Evolutionary conservation across 2,113 vertebrate species (phyloP).

Genomic region (Cepphus grylle): DNA sequence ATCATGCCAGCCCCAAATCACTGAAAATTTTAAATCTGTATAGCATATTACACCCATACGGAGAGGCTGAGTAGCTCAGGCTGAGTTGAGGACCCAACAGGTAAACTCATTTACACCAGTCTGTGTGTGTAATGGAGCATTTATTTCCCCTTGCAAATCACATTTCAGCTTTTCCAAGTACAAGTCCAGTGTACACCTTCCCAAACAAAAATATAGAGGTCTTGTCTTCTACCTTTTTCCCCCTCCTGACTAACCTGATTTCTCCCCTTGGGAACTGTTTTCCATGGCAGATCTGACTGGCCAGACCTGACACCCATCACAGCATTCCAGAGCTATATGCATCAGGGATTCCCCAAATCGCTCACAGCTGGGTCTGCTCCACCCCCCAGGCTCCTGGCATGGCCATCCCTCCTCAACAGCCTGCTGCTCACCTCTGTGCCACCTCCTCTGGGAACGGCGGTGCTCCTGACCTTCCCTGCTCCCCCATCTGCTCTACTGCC

Average conservation of each 20-base stretch:
- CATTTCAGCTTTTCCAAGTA: not conserved
- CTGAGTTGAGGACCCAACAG: not conserved
- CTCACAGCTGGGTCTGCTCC: not conserved
- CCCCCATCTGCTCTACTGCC: not conserved
- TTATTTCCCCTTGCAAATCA: not conserved
- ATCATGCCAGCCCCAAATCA: not conserved
- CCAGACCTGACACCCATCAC: not conserved
- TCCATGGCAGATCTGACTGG: not conserved
- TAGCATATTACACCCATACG: not conserved
- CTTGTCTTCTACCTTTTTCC: not conserved
- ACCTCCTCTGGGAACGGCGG: rapidly evolving
- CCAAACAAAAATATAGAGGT: not conserved
- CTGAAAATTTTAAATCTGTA: not conserved
- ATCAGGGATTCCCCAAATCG: not conserved
- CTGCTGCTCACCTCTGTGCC: rapidly evolving
- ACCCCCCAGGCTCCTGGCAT: not conserved
- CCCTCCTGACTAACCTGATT: rapidly evolving
- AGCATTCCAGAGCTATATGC: rapidly evolving
- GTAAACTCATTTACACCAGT: not conserved
- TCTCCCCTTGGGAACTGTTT: not conserved
- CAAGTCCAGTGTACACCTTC: not conserved
- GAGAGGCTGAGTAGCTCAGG: not conserved
- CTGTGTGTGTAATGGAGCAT: not conserved
- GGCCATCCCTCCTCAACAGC: not conserved
- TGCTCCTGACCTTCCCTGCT: not conserved